These are phyloP conservation scores for Telenomus remus DNA, from an alignment of 1,140 invertebrate genomes.

Conservation along the genomic window DNA sequence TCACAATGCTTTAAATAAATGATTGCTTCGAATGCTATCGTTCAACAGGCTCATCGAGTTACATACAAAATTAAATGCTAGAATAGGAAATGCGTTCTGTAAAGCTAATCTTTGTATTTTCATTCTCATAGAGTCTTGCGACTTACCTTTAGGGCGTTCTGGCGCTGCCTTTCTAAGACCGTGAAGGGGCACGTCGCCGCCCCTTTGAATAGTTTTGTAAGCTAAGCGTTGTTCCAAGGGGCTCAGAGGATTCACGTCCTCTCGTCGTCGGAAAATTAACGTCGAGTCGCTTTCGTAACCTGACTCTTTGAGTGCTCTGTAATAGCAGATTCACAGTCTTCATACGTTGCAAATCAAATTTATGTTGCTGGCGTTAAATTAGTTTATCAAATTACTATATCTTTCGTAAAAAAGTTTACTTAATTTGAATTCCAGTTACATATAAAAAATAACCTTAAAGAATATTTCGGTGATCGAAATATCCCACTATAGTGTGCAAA, in stretches of 20 bases:
- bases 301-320: slow-evolving; percentile 88
- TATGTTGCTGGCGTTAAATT: not conserved
- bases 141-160: slow-evolving; percentile 87
- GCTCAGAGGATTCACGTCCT: slow-evolving; percentile 78
- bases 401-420: not conserved
- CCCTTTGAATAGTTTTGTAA: slow-evolving; percentile 90
- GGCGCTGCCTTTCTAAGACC: slow-evolving; percentile 91
- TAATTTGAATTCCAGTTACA: too few species aligned
- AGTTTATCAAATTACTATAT: not conserved
- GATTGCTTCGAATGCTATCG: slow-evolving; percentile 9
- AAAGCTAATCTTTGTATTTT: slow-evolving; percentile 42
- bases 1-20: slow-evolving; percentile 16
- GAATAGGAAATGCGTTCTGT: slow-evolving; percentile 26
- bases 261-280: slow-evolving; percentile 85
- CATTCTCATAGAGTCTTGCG: slow-evolving; percentile 27
- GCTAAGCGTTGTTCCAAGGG: slow-evolving; percentile 86
- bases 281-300: slow-evolving; percentile 94
- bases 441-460: too few species aligned
- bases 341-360: slow-evolving; percentile 1
- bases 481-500: not conserved
- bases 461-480: too few species aligned
- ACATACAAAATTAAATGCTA: slow-evolving; percentile 37
- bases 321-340: slow-evolving; percentile 34
- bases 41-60: slow-evolving; percentile 30
- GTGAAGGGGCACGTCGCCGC: slow-evolving; percentile 92